phyloP scores from a whole-genome alignment of 2,888 invertebrate genomes.

The Calameuta pallipes region DNA sequence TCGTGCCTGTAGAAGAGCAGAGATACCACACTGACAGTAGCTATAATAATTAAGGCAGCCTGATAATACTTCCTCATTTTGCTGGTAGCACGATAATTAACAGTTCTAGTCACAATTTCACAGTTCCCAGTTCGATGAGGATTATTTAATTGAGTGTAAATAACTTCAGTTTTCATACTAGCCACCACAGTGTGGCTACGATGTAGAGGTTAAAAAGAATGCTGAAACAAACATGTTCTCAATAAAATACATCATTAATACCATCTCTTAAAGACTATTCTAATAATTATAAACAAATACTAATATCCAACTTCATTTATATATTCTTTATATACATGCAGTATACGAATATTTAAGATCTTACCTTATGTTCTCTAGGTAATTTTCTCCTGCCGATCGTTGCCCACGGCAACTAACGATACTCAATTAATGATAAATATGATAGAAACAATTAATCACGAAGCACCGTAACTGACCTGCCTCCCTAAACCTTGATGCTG shows the following conservation, averaged over 20 bases:
- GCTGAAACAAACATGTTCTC: not conserved
- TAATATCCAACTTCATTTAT: not conserved
- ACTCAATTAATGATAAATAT: not conserved
- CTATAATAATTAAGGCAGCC: slow-evolving; percentile 77
- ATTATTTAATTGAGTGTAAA: slow-evolving; percentile 6
- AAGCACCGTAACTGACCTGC: not conserved
- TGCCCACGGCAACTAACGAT: not conserved
- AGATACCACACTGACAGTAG: slow-evolving; percentile 78
- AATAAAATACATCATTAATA: not conserved
- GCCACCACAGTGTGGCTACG: not conserved
- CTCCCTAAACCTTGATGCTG: not conserved
- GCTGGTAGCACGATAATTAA: slow-evolving; percentile 10
- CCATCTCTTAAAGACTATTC: not conserved
- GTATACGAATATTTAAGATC: not conserved
- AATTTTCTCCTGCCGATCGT: not conserved
- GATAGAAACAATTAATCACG: not conserved
- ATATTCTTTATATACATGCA: not conserved
- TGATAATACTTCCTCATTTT: slow-evolving; percentile 89
- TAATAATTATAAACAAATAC: not conserved
- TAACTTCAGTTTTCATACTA: slow-evolving; percentile 15
- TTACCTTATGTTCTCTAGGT: not conserved
- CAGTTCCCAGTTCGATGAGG: not conserved
- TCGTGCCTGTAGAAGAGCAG: slow-evolving; percentile 87
- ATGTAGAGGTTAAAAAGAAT: not conserved
- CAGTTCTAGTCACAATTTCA: slow-evolving; percentile 8